Conservation (phyloP, 2,113 vertebrate species). For the Dendropsophus ebraccatus region DNA sequence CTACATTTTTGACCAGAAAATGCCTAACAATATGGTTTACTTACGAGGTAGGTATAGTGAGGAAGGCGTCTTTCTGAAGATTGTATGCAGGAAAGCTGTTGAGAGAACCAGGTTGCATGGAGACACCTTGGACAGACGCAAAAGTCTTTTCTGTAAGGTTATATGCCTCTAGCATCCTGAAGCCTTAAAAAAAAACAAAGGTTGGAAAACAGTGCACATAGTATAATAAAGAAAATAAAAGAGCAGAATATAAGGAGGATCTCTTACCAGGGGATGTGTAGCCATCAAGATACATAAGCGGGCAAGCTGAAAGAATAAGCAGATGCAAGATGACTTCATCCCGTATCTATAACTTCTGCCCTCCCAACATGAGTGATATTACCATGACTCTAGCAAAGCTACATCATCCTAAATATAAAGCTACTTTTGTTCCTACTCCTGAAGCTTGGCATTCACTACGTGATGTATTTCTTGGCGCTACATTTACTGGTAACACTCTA, state of each 20-base stretch:
- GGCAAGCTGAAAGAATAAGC: constrained; percentile 81
- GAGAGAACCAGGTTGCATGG: constrained; percentile 93
- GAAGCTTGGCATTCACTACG: background rate
- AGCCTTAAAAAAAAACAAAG: constrained; percentile 76
- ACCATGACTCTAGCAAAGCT: too few species aligned
- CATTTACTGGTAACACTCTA: background rate
- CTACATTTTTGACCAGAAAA: background rate
- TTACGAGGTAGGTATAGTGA: constrained; percentile 88
- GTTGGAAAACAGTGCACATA: constrained; percentile 22
- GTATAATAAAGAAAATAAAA: background rate
- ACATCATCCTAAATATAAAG: background rate
- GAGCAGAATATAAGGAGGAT: background rate
- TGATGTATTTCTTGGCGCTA: constrained; percentile 13
- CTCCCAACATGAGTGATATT: background rate
- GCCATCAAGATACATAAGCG: constrained; percentile 93
- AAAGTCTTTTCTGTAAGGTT: constrained; percentile 94
- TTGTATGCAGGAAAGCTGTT: constrained; percentile 88
- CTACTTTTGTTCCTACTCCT: background rate
- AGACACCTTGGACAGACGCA: constrained; percentile 84
- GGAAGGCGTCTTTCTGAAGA: constrained; percentile 90
- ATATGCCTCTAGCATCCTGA: constrained; percentile 96
- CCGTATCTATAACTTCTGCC: background rate
- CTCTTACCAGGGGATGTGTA: constrained; percentile 93
- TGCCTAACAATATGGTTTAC: constrained; percentile 59
- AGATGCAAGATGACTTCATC: background rate